A percentile compares a stretch with the other conserved stretches of the same genome.
Conservation (phyloP, 2,113 vertebrate species). For the Meriones unguiculatus region DNA sequence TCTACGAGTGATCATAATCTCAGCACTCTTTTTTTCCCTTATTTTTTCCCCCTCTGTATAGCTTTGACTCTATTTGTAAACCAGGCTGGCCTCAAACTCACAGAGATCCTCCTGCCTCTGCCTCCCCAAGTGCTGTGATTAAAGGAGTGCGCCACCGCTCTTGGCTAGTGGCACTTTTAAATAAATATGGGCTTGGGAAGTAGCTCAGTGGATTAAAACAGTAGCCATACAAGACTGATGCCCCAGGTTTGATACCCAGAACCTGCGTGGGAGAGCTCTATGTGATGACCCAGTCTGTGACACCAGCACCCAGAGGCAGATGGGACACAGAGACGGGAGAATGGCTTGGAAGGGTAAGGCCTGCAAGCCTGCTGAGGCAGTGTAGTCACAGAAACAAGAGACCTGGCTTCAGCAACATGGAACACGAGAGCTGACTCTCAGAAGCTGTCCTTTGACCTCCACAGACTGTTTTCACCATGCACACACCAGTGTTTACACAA, state of each 20-base stretch:
- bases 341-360: background rate
- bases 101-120: background rate
- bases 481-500: background rate
- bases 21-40: background rate
- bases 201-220: background rate
- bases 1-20: background rate
- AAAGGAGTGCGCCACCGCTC: background rate
- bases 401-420: background rate
- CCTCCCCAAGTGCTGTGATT: background rate
- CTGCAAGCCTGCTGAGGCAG: background rate
- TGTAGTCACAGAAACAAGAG: background rate
- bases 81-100: background rate
- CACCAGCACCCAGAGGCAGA: background rate
- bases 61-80: background rate
- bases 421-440: background rate
- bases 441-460: background rate
- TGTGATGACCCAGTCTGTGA: too few relatives aligned
- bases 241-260: background rate
- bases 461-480: accelerated
- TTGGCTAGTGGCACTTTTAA: background rate
- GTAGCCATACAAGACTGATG: background rate
- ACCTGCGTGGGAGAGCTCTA: background rate
- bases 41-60: background rate
- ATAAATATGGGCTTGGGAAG: background rate
- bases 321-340: background rate